Conservation (phyloP, 2,888 invertebrate species). For the Phanerotoma sp. region DNA sequence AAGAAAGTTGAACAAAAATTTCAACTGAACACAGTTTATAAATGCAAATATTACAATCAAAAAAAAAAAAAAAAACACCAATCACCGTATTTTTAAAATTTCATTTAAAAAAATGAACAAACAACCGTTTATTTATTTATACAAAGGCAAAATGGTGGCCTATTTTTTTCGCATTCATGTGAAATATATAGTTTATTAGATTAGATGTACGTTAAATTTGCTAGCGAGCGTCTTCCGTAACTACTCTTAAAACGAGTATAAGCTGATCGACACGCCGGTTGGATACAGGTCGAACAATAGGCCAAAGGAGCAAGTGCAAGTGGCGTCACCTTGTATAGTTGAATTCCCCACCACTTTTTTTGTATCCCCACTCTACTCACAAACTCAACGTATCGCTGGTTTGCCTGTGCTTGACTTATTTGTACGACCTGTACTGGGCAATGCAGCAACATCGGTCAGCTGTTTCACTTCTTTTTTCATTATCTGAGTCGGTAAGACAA, state of each 20-base stretch:
- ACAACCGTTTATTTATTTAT: too few species aligned
- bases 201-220: background rate
- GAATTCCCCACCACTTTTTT: slow-evolving; percentile 5
- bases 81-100: too few species aligned
- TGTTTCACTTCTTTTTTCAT: slow-evolving; percentile 6
- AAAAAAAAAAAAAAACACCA: too few species aligned
- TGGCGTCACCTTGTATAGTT: slow-evolving; percentile 39
- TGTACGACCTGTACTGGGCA: background rate
- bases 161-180: background rate
- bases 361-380: slow-evolving; percentile 17
- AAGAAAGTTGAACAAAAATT: too few species aligned
- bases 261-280: slow-evolving; percentile 17
- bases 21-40: too few species aligned
- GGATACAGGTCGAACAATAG: slow-evolving; percentile 44
- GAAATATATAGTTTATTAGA: background rate
- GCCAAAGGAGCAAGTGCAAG: slow-evolving; percentile 48
- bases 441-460: background rate
- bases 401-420: background rate
- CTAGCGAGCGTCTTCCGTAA: background rate
- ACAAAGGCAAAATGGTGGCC: too few species aligned
- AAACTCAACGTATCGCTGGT: background rate
- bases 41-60: too few species aligned
- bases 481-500: background rate
- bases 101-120: background rate
- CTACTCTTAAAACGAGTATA: background rate